A percentile compares a stretch with the other conserved stretches of the same genome.
Conservation (phyloP, 2,797 vertebrate genomes). For the Chrysocyon brachyurus region DNA sequence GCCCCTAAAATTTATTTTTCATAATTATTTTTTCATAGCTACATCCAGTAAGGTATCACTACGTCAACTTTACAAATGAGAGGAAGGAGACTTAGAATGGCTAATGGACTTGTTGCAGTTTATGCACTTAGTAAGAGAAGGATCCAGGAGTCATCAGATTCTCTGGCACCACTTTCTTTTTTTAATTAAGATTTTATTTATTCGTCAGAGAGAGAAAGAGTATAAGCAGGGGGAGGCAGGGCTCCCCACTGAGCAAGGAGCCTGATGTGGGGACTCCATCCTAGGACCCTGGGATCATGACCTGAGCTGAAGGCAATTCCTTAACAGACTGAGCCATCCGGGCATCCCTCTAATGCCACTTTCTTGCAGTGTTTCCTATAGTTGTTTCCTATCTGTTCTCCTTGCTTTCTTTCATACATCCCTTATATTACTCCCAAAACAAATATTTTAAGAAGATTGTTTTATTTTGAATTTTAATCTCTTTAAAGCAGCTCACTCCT, state of each 20-base stretch:
- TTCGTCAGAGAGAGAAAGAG: no score
- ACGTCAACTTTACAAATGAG: conserved; percentile 14
- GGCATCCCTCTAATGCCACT: no score
- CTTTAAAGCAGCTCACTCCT: not conserved
- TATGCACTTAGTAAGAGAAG: not conserved
- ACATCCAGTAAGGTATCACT: not conserved
- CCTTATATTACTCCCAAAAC: not conserved
- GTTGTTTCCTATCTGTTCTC: not conserved
- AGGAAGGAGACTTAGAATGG: not conserved
- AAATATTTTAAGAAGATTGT: not conserved
- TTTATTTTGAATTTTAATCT: conserved; percentile 12
- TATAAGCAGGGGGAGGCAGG: no score
- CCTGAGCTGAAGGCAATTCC: no score
- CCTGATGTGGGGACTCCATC: no score
- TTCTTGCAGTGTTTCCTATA: not conserved
- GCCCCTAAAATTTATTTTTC: not conserved
- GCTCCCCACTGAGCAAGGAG: no score
- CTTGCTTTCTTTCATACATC: not conserved
- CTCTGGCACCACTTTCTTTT: no score
- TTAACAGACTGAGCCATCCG: no score
- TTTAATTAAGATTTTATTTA: no score
- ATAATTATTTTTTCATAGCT: not conserved
- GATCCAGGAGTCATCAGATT: not conserved
- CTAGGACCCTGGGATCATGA: no score
- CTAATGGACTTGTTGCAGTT: not conserved